Conservation (phyloP, 1,140 invertebrate genomes). For the Drosophila rhopaloa region DNA sequence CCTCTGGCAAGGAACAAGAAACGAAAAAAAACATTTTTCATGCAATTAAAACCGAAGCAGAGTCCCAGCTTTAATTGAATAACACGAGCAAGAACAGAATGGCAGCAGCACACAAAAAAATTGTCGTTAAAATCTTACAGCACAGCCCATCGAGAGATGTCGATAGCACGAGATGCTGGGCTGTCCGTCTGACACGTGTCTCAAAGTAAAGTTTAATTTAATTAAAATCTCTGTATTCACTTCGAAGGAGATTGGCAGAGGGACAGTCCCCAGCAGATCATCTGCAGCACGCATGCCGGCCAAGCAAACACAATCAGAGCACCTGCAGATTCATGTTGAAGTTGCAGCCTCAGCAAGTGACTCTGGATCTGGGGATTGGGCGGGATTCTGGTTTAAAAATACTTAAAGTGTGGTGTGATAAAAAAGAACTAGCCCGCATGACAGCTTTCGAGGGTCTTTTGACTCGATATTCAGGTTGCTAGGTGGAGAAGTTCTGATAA, state of each 20-base stretch:
- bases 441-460: conserved; percentile 1
- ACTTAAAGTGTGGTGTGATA: conserved; percentile 42
- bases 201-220: conserved; percentile 81
- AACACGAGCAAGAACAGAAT: conserved; percentile 44
- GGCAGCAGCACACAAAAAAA: conserved; percentile 17
- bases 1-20: conserved; percentile 22
- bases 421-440: conserved; percentile 34
- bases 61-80: conserved; percentile 72
- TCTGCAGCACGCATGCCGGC: conserved; percentile 70
- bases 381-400: conserved; percentile 16
- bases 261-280: conserved; percentile 53
- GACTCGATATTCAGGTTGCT: not conserved
- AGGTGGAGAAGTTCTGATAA: not conserved
- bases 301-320: conserved; percentile 72
- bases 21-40: conserved; percentile 50
- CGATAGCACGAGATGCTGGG: conserved; percentile 31
- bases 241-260: conserved; percentile 13
- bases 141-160: conserved; percentile 23
- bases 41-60: conserved; percentile 66
- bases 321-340: conserved; percentile 18
- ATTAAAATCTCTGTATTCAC: conserved; percentile 76
- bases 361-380: not conserved
- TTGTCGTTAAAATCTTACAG: conserved; percentile 62
- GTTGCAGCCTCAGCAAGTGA: conserved; percentile 10
- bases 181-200: conserved; percentile 68